A percentile compares a stretch with the other conserved stretches of the same genome.
Evolutionary conservation across 2,888 invertebrate species (phyloP).

Genomic region (Apomyelois bistriatella): DNA sequence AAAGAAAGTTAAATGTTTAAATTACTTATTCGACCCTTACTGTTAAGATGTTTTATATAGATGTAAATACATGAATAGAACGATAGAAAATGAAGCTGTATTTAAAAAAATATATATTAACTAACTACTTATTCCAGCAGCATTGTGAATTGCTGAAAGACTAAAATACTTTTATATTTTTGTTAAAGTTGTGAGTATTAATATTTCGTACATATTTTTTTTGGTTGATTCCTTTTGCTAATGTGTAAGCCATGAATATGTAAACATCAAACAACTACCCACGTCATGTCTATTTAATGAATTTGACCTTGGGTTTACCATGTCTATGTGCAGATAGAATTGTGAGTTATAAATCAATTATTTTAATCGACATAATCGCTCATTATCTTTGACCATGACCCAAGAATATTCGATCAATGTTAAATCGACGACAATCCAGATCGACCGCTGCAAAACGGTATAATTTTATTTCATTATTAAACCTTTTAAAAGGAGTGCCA

Average conservation of each 20-base stretch:
- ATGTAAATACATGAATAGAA: no score
- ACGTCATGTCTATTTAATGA: slow-evolving; percentile 9
- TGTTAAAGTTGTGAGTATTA: no score
- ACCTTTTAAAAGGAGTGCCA: slow-evolving; percentile 20
- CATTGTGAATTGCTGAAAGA: no score
- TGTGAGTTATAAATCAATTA: background rate
- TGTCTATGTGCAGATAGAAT: background rate
- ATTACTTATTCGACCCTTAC: no score
- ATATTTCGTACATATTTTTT: no score
- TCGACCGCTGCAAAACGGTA: background rate
- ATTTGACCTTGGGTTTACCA: slow-evolving; percentile 10
- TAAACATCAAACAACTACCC: background rate
- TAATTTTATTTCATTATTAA: background rate
- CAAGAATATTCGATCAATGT: slow-evolving; percentile 7
- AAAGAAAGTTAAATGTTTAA: no score
- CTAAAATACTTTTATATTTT: no score
- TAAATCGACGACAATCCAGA: background rate
- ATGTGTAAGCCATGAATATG: background rate
- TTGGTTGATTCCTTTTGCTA: no score
- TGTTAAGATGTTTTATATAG: no score
- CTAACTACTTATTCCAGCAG: no score
- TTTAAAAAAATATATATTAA: no score
- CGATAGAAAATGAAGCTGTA: no score
- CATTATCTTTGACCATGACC: slow-evolving; percentile 4
- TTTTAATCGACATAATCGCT: slow-evolving; percentile 1